Evolutionary conservation across 2,797 vertebrate genomes (phyloP).

Genomic region (Tolypeutes matacus): DNA sequence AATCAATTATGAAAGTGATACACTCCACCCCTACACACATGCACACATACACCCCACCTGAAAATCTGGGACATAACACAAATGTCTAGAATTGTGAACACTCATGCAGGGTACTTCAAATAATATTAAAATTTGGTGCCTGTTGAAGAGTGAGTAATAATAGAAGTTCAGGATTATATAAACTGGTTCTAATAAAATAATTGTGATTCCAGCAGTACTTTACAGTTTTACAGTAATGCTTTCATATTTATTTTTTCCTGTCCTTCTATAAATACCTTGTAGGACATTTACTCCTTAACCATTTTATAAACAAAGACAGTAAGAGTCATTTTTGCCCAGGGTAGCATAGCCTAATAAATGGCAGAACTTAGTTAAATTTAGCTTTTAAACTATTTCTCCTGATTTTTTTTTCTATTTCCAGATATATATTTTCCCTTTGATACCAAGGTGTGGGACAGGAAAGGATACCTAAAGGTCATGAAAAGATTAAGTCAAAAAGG

Average conservation of each 20-base stretch:
- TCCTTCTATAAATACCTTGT: not conserved
- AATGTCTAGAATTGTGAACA: conserved; percentile 21
- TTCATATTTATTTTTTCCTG: conserved; percentile 41
- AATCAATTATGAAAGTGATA: conserved; percentile 69
- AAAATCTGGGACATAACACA: conserved; percentile 3
- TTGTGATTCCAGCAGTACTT: not conserved
- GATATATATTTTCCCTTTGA: not conserved
- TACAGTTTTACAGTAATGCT: not conserved
- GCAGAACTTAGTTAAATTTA: not conserved
- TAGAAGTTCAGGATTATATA: conserved; percentile 40
- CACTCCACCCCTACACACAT: not conserved
- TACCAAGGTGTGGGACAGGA: not conserved
- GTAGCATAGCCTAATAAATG: not conserved
- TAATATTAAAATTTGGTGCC: not conserved
- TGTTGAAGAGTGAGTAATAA: conserved; percentile 47
- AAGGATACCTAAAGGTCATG: not conserved
- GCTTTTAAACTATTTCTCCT: not conserved
- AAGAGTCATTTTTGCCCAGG: not conserved
- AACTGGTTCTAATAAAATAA: conserved; percentile 53
- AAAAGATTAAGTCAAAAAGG: not conserved
- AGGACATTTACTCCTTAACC: not conserved
- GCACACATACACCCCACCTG: not conserved
- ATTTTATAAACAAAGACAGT: not conserved
- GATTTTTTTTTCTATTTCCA: not conserved
- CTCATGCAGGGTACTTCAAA: conserved; percentile 1